phyloP scores from a whole-genome alignment of 2,888 invertebrate species.

The Stramonita haemastoma region DNA sequence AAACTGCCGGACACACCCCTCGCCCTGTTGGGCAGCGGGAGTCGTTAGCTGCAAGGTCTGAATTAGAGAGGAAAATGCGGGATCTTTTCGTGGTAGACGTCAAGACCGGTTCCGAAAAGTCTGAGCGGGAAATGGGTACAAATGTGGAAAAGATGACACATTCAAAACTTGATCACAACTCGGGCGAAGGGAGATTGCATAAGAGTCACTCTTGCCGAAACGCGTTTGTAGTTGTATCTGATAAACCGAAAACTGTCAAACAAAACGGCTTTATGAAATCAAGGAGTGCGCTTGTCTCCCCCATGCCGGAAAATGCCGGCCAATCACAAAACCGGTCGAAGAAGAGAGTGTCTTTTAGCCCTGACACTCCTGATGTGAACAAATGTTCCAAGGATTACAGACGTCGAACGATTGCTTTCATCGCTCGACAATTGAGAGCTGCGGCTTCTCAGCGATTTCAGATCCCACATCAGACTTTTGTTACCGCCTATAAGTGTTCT shows the following conservation, averaged over 20 bases:
- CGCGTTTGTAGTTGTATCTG: not conserved
- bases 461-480: not conserved
- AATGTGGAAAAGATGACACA: too few relatives aligned
- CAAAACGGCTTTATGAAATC: not conserved
- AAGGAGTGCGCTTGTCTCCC: not conserved
- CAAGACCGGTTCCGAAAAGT: not conserved
- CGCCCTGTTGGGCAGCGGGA: not conserved
- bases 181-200: not conserved
- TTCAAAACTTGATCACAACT: too few relatives aligned
- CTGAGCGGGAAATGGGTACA: too few relatives aligned
- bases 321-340: not conserved
- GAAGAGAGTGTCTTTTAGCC: conserved; percentile 16
- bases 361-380: not conserved
- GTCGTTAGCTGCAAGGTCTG: not conserved
- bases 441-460: not conserved
- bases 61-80: not conserved
- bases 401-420: not conserved
- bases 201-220: not conserved
- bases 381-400: conserved; percentile 16
- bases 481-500: not conserved
- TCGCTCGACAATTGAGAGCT: not conserved
- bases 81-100: conserved; percentile 11
- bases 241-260: not conserved
- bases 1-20: not conserved
- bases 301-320: not conserved